Evolutionary conservation across 2,113 vertebrate genomes (phyloP).

Genomic region (Dromaius novaehollandiae): DNA sequence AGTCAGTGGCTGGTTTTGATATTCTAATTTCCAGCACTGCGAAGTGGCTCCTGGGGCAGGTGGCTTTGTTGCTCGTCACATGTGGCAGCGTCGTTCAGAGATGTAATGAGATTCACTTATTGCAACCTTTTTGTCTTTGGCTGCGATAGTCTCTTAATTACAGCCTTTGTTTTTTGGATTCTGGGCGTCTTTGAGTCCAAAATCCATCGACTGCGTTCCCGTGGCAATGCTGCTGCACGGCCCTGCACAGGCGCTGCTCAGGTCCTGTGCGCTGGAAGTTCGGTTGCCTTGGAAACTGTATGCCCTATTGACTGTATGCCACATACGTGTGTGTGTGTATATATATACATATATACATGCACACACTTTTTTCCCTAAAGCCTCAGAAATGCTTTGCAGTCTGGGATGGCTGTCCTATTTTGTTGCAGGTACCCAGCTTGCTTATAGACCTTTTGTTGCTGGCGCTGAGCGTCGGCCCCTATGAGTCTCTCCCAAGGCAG

Average conservation of each 20-base stretch:
- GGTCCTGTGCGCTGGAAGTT: neutral
- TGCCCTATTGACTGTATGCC: neutral
- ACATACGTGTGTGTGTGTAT: neutral
- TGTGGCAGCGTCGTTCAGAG: neutral
- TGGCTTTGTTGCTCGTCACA: neutral
- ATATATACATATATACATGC: neutral
- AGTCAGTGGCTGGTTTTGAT: neutral
- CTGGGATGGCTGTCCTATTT: neutral
- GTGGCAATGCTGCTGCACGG: neutral
- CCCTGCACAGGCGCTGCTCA: neutral
- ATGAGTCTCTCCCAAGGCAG: neutral
- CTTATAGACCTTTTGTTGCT: neutral
- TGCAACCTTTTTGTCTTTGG: neutral
- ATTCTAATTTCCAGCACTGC: neutral
- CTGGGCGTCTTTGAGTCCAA: neutral
- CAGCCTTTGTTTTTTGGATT: neutral
- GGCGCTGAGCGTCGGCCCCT: neutral
- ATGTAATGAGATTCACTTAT: slow-evolving; percentile 21
- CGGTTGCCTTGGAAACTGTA: slow-evolving; percentile 64
- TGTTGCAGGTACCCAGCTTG: fast-evolving
- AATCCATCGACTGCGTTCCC: neutral
- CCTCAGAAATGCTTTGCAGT: neutral
- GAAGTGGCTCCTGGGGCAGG: neutral
- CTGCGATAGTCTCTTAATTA: slow-evolving; percentile 25
- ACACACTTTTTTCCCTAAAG: neutral